Base-by-base conservation (phyloP, 2,888 invertebrate species). In the Trachelus stipa region DNA sequence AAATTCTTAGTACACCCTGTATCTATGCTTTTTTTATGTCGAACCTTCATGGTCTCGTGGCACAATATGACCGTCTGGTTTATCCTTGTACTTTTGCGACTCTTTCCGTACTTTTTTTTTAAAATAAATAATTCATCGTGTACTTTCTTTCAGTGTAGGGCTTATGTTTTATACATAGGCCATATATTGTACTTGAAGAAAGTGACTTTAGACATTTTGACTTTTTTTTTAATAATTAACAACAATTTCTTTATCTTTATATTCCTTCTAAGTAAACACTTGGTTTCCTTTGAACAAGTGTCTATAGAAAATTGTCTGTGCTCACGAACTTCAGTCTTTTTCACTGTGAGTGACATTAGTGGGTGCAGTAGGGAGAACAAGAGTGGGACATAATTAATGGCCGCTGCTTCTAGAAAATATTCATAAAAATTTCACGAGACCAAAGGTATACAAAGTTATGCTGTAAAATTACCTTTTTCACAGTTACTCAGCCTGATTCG, bases 301-400 rank as follows among this genome's bases (percentile, higher is more conserved):
- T 56, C 23, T 23, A 1, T 23, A 23, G 56, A 56, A 56, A 15
- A 9, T 23, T 56, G 56, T 56, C 23, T 15, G 56, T 23, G 56
- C 40, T 56, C 71, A 34, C 71, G 71, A 11, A 30, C 31, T 31
- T 71, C 30, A 9, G 12, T 71, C 71, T 71, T 71, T 71, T 11
- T 2, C 71, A 31, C 12, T 30, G 15, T 4, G 23, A 71, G 71
- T 71, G 71, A 30, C 11, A 23, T 9, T 31, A 71, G 33, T 23
- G 30, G 11, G 30, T 33, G 71, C 30, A 30, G 30, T 3, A 11
- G 30, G 23, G 71, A 23, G 23, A 71, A 71, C 30, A 71, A 71
- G 30, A 23, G 71, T 23, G 71, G 15, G 71, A 34, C 71, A 56
- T 56, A 31, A 34, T 71, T 71, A 71, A 71, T 71, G 71, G 71